Conservation (phyloP, 2,888 invertebrate genomes). For the Eumerus sabulonum region DNA sequence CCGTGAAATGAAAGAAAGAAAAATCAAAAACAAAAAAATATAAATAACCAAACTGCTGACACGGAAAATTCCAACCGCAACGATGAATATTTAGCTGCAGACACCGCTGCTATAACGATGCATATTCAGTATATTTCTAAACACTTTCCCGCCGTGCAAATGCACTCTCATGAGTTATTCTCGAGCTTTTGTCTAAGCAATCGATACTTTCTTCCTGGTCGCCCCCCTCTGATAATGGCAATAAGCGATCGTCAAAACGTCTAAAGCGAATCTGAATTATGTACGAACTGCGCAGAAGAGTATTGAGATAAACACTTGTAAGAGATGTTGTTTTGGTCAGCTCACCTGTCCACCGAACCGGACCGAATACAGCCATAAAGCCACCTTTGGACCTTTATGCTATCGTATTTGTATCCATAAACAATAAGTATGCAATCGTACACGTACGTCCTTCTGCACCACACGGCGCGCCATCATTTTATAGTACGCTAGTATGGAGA, state of each 20-base stretch:
- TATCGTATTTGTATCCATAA: too few species aligned
- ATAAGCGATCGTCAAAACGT: neutral
- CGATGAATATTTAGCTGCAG: too few species aligned
- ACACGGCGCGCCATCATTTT: constrained; percentile 7
- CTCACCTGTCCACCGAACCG: constrained; percentile 40
- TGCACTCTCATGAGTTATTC: neutral
- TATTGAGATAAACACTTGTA: neutral
- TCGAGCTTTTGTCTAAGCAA: neutral
- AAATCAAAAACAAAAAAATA: too few species aligned
- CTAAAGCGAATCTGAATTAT: neutral
- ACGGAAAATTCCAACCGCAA: too few species aligned
- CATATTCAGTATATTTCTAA: too few species aligned
- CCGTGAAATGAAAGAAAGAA: too few species aligned
- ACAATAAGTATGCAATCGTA: constrained; percentile 54
- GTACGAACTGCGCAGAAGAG: neutral
- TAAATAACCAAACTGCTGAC: too few species aligned
- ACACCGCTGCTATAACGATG: too few species aligned
- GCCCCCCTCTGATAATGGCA: neutral
- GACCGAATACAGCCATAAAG: constrained; percentile 10
- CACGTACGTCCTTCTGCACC: constrained; percentile 56
- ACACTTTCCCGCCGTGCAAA: neutral
- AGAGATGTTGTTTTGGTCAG: constrained; percentile 2
- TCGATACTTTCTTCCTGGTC: constrained; percentile 4
- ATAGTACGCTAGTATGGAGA: too few species aligned
- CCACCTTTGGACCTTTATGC: too few species aligned